Evolutionary conservation across 2,113 vertebrate genomes (phyloP).

Genomic region (Gobiocypris rarus): DNA sequence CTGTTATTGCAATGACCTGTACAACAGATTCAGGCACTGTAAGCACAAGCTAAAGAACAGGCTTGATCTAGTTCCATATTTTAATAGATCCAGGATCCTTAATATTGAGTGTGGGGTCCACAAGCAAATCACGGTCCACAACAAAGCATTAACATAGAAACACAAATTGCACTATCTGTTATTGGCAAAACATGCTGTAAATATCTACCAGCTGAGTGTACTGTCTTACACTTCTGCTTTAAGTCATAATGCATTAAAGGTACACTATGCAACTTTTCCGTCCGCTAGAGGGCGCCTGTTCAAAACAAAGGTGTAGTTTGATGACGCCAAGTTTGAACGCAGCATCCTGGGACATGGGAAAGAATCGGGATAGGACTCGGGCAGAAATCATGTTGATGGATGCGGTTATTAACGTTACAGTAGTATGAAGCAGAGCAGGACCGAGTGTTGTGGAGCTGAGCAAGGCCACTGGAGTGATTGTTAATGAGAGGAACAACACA

Average conservation of each 20-base stretch:
- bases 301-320: no score
- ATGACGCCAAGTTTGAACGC: no score
- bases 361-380: no score
- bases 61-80: conserved; percentile 48
- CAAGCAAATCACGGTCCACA: conserved; percentile 70
- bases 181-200: conserved; percentile 44
- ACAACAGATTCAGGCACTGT: conserved; percentile 5
- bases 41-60: conserved; percentile 8
- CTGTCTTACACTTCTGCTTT: conserved; percentile 33
- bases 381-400: no score
- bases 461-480: no score
- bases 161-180: conserved; percentile 9
- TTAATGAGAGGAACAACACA: no score
- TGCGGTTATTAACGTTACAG: no score
- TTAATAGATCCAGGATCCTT: conserved; percentile 7
- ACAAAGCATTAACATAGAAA: conserved; percentile 64
- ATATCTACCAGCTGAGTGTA: conserved; percentile 50
- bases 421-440: no score
- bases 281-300: no score
- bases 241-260: conserved; percentile 58
- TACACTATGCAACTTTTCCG: no score
- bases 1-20: neutral
- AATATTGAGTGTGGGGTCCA: conserved; percentile 35
- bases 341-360: no score
- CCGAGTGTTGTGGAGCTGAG: no score